Conservation (phyloP, 2,797 vertebrate species). For the Sarcoramphus papa region DNA sequence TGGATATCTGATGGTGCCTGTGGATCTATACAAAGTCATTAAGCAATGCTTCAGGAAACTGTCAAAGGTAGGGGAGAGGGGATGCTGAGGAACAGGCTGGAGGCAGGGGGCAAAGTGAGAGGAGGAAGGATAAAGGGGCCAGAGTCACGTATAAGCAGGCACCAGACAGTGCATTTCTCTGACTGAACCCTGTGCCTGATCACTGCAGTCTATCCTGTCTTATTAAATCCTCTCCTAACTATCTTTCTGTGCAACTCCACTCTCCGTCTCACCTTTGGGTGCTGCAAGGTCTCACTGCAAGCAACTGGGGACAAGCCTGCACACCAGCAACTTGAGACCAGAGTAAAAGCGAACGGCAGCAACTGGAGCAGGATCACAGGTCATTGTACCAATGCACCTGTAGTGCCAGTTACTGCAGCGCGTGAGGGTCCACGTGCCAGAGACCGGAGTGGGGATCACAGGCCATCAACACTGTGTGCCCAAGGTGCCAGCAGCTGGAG, state of each 20-base stretch:
- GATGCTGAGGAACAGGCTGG: not conserved
- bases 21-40: not conserved
- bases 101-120: not conserved
- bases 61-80: not conserved
- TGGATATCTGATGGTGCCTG: fast-evolving
- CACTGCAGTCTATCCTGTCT: not conserved
- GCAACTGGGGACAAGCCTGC: not conserved
- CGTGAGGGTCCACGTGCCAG: fast-evolving
- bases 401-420: not conserved
- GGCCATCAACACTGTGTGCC: not conserved
- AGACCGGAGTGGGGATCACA: not conserved
- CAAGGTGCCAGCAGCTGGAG: not conserved
- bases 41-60: not conserved
- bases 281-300: not conserved
- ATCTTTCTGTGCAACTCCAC: not conserved
- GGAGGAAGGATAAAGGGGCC: not conserved
- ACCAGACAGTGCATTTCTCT: not conserved
- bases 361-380: fast-evolving
- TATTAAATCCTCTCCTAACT: not conserved
- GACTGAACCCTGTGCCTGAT: not conserved
- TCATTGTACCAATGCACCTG: fast-evolving
- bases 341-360: not conserved
- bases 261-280: not conserved
- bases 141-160: not conserved
- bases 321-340: not conserved